phyloP scores from a whole-genome alignment of 1,140 invertebrate genomes.

The Pinna nobilis region DNA sequence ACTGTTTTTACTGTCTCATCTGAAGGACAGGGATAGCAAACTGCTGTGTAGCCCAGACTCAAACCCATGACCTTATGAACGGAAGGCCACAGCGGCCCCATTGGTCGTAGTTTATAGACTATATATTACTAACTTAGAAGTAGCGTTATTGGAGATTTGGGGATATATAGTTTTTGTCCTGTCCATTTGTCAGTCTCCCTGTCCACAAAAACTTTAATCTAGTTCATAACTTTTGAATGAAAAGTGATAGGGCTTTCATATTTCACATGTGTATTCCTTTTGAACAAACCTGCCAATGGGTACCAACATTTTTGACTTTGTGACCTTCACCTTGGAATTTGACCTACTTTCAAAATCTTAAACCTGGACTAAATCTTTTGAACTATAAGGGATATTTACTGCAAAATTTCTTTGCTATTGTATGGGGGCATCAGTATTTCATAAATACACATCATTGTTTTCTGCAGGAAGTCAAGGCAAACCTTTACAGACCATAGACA shows the following conservation, averaged over 20 bases:
- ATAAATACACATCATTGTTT: background rate
- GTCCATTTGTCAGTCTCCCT: background rate
- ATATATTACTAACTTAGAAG: too few relatives aligned
- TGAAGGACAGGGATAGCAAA: too few relatives aligned
- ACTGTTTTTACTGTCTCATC: too few relatives aligned
- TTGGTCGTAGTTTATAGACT: too few relatives aligned
- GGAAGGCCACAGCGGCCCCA: too few relatives aligned
- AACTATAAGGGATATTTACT: background rate
- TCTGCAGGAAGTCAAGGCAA: constrained; percentile 67
- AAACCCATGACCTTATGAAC: too few relatives aligned
- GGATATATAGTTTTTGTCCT: background rate
- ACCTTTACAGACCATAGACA: constrained; percentile 64
- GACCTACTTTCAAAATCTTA: constrained; percentile 1
- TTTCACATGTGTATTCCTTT: constrained; percentile 2
- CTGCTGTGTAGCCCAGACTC: too few relatives aligned
- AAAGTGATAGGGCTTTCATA: background rate
- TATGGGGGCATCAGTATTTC: background rate
- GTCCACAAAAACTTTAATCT: background rate
- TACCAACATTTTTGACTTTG: too few relatives aligned
- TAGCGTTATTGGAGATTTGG: background rate
- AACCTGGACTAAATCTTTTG: background rate
- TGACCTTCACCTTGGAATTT: background rate
- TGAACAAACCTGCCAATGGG: background rate
- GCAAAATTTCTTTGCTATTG: too few relatives aligned
- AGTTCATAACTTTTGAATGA: constrained; percentile 6